Base-by-base conservation (phyloP, 2,888 invertebrate species). In the Odontomyia ornata region DNA sequence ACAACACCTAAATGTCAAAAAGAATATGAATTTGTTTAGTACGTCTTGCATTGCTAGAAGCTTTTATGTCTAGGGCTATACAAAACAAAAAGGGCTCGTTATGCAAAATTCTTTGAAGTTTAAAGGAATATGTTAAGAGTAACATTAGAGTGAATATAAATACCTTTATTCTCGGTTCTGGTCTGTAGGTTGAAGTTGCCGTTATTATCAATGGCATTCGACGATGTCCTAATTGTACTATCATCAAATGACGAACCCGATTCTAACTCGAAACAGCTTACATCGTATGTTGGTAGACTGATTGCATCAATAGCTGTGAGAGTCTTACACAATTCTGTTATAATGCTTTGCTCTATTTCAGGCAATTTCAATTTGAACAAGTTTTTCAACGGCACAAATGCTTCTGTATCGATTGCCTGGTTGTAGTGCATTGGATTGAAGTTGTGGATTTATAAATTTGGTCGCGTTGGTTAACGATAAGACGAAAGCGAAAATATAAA, bases 401-500 rank as follows among this genome's bases (percentile, higher is more conserved):
- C 85, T 83, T 80, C 81, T 56, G 83, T 84, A 85, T 87, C 85
- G 83, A 87, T 84, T 84, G 84, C 83, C 86, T 87, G 82, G 80
- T 80, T 78, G 80, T 80, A n/a, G n/a, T n/a, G n/a, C n/a, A 57
- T 57, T 23, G 47, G 65, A 52, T 73, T 30, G 47, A 4, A 27
- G 15, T 52, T 52, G 52, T n/a, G 28, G 15, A 47, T 18, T 15
- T 72, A 47, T 7, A 57, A 56, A 18, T 7, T 5, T 3, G 23
- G 21, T 60, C 25, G 60, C n/a, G n/a, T n/a, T 18, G 46, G 7
- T n/a, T 18, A 46, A 13, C 9, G 46, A 60, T 23, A 21, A 21
- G 60, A 15, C 15, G 60, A 57, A 57, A 60, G 52, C 11, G 52
- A 52, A 52, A n/a, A 11, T 52, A 18, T 18, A n/a, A n/a, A 18